A percentile compares a stretch with the other conserved stretches of the same genome.
Evolutionary conservation across 2,113 vertebrate genomes (phyloP).

Genomic region (Cervus canadensis): DNA sequence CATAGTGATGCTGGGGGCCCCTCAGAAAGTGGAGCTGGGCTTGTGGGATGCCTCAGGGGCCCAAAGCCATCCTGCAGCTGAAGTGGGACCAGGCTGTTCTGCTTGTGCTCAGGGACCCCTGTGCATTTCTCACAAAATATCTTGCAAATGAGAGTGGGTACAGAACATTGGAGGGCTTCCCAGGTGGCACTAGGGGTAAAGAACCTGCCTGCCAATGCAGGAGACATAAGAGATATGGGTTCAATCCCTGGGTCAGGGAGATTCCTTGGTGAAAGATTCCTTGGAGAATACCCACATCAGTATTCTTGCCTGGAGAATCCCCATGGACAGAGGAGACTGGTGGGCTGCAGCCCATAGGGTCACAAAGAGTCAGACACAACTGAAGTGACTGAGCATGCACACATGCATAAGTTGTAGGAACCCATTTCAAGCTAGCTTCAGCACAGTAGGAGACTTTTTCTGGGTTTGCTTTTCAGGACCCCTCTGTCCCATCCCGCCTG

Average conservation of each 20-base stretch:
- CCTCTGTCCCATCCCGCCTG: background rate
- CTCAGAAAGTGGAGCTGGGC: background rate
- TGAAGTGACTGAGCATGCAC: background rate
- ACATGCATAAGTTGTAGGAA: background rate
- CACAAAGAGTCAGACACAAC: background rate
- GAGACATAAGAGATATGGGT: background rate
- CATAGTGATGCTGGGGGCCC: background rate
- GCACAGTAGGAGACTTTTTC: background rate
- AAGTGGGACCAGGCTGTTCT: background rate
- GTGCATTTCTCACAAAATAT: background rate
- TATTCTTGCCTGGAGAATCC: background rate
- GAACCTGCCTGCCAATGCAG: background rate
- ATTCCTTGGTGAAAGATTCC: background rate
- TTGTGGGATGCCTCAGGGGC: rapidly evolving
- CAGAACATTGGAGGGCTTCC: background rate
- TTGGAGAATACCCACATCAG: background rate
- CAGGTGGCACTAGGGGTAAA: background rate
- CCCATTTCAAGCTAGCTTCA: background rate
- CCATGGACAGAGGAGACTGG: background rate
- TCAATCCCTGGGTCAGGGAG: background rate
- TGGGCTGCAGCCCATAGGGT: background rate
- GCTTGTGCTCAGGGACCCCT: background rate
- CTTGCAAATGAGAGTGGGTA: background rate
- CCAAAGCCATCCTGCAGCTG: background rate
- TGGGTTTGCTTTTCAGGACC: background rate